Base-by-base conservation (phyloP, 2,113 vertebrate genomes). In the Corythornis vintsioides region DNA sequence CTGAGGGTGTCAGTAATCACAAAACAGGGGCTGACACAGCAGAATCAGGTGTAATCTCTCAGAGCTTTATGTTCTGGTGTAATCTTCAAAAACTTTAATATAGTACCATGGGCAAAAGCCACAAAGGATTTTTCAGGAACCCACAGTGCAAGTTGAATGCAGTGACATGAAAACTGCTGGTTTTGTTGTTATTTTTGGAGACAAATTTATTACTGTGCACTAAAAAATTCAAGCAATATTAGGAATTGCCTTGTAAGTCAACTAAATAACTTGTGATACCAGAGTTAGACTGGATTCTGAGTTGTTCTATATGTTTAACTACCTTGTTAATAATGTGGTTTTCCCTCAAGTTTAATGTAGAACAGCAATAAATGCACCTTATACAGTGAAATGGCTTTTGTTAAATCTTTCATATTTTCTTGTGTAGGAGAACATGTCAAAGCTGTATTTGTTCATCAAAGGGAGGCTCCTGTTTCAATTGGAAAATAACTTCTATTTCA, bases 201-300 rank as follows among this genome's bases (percentile, higher is more conserved):
- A 63, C n/a, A 40, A 92, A 83, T 64, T 76, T 59, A 94, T 74
- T 86, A 83, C 33, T 60, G 91, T 96, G 53, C 90, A 84, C 91
- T 94, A 95, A 93, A 90, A 92, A 77, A 50, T 84, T 85, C 89
- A 92, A 96, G 85, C 93, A 97, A 96, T 97, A 90, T 88, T 94
- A 88, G 64, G 57, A 93, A 73, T 95, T 90, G 28, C 72, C 79
- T 91, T 93, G 45, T 78, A 94, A 86, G 74, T 93, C 81, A 95
- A 93, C 88, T 76, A 95, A 91, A 78, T 84, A 79, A 61, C 43
- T 45, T 86, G 67, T 83, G 64, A 86, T 80, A 59, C 18, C 76
- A 77, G 78, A 91, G 29, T 82, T 80, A 89, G 80, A 61, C 86
- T 97, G 82, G 76, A 95, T 94, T 91, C 43, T 89, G 65, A 70